Conservation (phyloP, 1,140 invertebrate species). For the Globodera ellingtonae region DNA sequence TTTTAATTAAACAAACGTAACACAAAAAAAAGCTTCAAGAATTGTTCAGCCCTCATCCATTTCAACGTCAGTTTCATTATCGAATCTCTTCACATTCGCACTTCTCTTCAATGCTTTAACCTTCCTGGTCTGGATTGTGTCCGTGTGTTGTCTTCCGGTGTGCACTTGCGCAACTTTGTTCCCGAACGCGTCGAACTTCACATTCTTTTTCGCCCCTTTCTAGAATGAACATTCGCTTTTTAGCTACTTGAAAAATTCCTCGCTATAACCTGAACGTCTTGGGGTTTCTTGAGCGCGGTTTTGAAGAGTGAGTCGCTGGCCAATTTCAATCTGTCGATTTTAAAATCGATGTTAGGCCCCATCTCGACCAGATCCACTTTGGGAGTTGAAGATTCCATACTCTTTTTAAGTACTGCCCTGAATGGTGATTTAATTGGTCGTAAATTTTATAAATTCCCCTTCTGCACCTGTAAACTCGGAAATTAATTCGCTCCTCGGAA, state of each 20-base stretch:
- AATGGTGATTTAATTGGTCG: constrained; percentile 26
- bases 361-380: constrained; percentile 89
- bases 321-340: constrained; percentile 80
- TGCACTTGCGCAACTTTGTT: constrained; percentile 87
- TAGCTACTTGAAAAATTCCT: neutral
- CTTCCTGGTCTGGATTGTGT: constrained; percentile 84
- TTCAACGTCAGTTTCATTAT: constrained; percentile 11
- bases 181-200: constrained; percentile 82
- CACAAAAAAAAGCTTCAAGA: constrained; percentile 25
- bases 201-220: constrained; percentile 83
- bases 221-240: constrained; percentile 40
- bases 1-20: constrained; percentile 16
- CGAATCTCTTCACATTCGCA: constrained; percentile 36
- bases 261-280: constrained; percentile 74
- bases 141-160: constrained; percentile 83
- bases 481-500: constrained; percentile 76
- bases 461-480: constrained; percentile 81
- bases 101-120: constrained; percentile 76
- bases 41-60: constrained; percentile 33
- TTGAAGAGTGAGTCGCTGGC: constrained; percentile 89
- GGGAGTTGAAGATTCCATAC: constrained; percentile 78
- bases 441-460: neutral
- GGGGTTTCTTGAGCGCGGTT: constrained; percentile 80
- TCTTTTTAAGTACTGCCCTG: constrained; percentile 86
- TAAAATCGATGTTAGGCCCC: constrained; percentile 87